A percentile compares a stretch with the other conserved stretches of the same genome.
Conservation (phyloP, 2,888 invertebrate genomes). For the Brassicogethes aeneus region DNA sequence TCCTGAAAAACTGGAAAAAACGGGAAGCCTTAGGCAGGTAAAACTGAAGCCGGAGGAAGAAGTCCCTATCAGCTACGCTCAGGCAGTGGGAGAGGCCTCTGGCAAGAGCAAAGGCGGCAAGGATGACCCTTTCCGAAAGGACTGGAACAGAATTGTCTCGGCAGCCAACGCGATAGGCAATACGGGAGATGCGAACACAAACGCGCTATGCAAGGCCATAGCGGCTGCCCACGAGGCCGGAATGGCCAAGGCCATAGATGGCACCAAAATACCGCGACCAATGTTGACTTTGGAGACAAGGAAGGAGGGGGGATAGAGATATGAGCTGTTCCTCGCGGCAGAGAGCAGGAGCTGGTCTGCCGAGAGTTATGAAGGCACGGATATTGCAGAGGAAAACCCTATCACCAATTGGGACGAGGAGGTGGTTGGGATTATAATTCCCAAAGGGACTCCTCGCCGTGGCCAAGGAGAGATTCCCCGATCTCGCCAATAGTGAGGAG, state of each 20-base stretch:
- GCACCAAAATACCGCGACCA: neutral
- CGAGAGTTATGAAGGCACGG: neutral
- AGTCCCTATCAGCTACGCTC: too few relatives aligned
- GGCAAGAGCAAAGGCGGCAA: too few relatives aligned
- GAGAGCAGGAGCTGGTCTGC: neutral
- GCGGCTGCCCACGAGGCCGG: neutral
- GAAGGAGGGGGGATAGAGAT: neutral
- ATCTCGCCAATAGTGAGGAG: neutral
- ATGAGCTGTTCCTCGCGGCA: neutral
- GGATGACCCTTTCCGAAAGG: neutral
- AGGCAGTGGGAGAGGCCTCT: too few relatives aligned
- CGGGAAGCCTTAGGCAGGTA: too few relatives aligned
- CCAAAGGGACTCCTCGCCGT: neutral
- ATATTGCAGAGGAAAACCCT: neutral
- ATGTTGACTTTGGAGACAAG: neutral
- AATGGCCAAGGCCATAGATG: slow-evolving; percentile 1
- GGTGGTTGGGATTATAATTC: neutral
- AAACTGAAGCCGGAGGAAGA: too few relatives aligned
- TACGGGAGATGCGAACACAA: neutral
- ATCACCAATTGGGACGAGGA: neutral
- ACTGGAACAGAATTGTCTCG: neutral
- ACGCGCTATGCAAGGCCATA: neutral
- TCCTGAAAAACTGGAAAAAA: too few relatives aligned
- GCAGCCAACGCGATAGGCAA: neutral
- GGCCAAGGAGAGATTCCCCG: slow-evolving; percentile 1